Base-by-base conservation (phyloP, 1,140 invertebrate species). In the Zaprionus camerounensis region DNA sequence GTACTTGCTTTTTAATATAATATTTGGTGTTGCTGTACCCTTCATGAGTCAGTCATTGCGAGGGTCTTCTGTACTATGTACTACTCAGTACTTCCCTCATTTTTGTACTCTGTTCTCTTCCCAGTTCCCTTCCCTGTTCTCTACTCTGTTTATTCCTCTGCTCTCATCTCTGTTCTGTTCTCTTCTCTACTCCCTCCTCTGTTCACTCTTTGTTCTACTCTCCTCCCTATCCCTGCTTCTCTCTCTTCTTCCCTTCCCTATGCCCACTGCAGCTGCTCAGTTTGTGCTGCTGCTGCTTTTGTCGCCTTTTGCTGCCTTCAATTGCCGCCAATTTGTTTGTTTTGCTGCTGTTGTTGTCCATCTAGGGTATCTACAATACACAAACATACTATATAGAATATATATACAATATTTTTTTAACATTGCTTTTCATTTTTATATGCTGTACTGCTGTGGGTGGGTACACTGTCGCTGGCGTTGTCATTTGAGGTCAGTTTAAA, bases 401-500 rank as follows among this genome's bases (percentile, higher is more conserved):
- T 28, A 41, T 56, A 41, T 17, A 65, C 13, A 56, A 28, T 58
- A 55, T 63, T 59, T 67, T 44, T 65, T 71, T 70, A 58, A 71
- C 67, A 20, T 65, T 71, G 38, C 62, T 70, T 63, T 82, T 73
- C 68, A 81, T 70, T 77, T 71, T 58, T 44, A n/a, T 59, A n/a
- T 83, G 63, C 68, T 83, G 66, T 67, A 64, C 28, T 65, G 36
- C 13, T 59, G 51, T 24, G 28, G 56, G 24, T 69, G 81, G 77
- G 6, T 51, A 11, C 3, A 11, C 73, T 84, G 84, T 80, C 75
- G 75, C 78, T 87, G 84, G 55, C 84, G 83, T 71, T 87, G 83
- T 88, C 84, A 88, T 87, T 87, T 87, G 84, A 87, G 84, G 84
- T 87, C 84, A 87, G 81, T 87, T 87, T 87, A 88, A 87, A 87